Conservation (phyloP, 1,140 invertebrate genomes). For the Scaptomyza graminum region DNA sequence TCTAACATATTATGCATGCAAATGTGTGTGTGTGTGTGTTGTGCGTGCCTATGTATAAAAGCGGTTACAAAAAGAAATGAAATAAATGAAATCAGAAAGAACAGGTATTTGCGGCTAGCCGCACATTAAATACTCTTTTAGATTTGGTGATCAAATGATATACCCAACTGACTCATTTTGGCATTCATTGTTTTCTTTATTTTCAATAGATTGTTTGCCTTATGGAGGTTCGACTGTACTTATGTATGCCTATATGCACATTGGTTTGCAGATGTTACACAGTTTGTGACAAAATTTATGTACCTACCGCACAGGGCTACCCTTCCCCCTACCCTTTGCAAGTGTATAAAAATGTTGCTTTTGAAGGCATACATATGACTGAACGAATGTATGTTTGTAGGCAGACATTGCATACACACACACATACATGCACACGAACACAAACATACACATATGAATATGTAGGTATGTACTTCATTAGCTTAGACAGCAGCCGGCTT, state of each 20-base stretch:
- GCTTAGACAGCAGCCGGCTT: constrained; percentile 28
- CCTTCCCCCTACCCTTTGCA: neutral
- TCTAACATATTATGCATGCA: constrained; percentile 29
- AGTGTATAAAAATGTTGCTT: constrained; percentile 34
- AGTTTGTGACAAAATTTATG: neutral
- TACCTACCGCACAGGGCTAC: too few species aligned
- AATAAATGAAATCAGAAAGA: constrained; percentile 3
- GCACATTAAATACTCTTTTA: neutral
- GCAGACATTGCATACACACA: neutral
- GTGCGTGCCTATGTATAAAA: constrained; percentile 46
- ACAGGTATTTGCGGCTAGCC: neutral
- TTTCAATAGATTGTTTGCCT: too few species aligned
- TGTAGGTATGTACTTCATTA: constrained; percentile 44
- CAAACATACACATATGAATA: neutral
- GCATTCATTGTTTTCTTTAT: too few species aligned
- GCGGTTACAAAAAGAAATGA: constrained; percentile 24
- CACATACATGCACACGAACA: neutral
- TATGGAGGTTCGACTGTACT: too few species aligned
- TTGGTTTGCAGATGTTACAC: neutral
- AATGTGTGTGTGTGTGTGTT: constrained; percentile 24
- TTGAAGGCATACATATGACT: constrained; percentile 61
- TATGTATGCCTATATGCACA: too few species aligned
- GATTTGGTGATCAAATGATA: too few species aligned
- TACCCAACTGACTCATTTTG: too few species aligned
- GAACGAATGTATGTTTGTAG: neutral